Conservation (phyloP, 2,888 invertebrate genomes). For the Adineta ricciae region DNA sequence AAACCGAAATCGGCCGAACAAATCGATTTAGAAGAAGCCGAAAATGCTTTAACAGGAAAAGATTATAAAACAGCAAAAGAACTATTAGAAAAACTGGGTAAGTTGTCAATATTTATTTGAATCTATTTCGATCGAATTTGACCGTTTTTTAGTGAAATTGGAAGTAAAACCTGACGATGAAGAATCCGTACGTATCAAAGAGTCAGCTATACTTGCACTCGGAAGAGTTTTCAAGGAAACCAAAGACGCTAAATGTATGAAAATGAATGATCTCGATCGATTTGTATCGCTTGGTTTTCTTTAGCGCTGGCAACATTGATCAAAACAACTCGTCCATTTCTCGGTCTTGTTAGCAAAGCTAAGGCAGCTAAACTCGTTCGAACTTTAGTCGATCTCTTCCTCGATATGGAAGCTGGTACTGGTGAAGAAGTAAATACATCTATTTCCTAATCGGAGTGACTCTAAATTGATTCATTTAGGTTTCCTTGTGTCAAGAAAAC, state of each 20-base stretch:
- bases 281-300: background rate
- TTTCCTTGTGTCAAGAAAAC: slow-evolving; percentile 65
- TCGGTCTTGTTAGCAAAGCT: slow-evolving; percentile 88
- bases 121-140: too few species aligned
- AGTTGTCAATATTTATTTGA: background rate
- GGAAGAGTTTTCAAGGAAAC: slow-evolving; percentile 76
- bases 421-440: slow-evolving; percentile 67
- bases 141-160: slow-evolving; percentile 42
- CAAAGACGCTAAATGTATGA: slow-evolving; percentile 69
- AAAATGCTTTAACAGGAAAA: background rate
- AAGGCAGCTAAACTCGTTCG: slow-evolving; percentile 96
- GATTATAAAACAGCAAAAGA: background rate
- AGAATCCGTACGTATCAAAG: slow-evolving; percentile 78
- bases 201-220: slow-evolving; percentile 81
- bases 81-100: slow-evolving; percentile 16
- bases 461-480: too few species aligned
- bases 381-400: slow-evolving; percentile 86
- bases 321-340: slow-evolving; percentile 84
- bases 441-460: too few species aligned
- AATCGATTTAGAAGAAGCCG: slow-evolving; percentile 1
- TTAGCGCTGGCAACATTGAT: slow-evolving; percentile 62
- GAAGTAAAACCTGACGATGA: slow-evolving; percentile 56
- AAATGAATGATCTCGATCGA: background rate
- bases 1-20: background rate
- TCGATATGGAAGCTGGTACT: slow-evolving; percentile 88